A percentile compares a stretch with the other conserved stretches of the same genome.
phyloP scores from a whole-genome alignment of 1,140 invertebrate genomes.

The Papilio machaon region DNA sequence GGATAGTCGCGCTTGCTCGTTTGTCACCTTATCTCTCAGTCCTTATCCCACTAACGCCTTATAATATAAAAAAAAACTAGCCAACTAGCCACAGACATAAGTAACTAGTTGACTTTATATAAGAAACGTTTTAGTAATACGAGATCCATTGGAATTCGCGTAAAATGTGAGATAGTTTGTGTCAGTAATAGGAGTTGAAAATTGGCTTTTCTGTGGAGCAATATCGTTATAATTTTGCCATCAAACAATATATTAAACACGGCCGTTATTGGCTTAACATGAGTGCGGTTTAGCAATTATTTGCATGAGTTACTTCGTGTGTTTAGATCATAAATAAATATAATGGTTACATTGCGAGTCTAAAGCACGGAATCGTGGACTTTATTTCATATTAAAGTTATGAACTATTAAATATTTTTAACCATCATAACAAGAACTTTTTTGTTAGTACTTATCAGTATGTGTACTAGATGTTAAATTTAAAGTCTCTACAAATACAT shows the following conservation, averaged over 20 bases:
- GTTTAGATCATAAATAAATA: slow-evolving; percentile 29
- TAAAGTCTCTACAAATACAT: too few species aligned
- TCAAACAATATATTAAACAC: slow-evolving; percentile 20
- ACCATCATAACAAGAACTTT: neutral
- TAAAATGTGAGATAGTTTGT: neutral
- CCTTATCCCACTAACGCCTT: too few species aligned
- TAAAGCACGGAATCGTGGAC: neutral
- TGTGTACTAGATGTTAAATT: too few species aligned
- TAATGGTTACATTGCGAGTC: slow-evolving; percentile 11
- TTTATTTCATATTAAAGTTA: neutral
- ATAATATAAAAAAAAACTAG: too few species aligned
- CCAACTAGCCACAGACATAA: too few species aligned
- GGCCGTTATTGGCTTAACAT: slow-evolving; percentile 9
- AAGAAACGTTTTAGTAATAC: neutral
- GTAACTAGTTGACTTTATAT: too few species aligned
- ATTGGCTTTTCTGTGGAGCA: slow-evolving; percentile 12
- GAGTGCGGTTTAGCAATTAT: slow-evolving; percentile 22
- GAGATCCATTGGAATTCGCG: neutral
- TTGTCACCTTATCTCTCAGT: too few species aligned
- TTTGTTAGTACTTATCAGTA: too few species aligned
- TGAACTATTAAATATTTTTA: neutral
- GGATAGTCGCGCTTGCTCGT: too few species aligned
- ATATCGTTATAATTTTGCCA: slow-evolving; percentile 19
- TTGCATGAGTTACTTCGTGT: slow-evolving; percentile 26
- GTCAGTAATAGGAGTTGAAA: slow-evolving; percentile 6